A percentile compares a stretch with the other conserved stretches of the same genome.
These are phyloP conservation scores for Harmothoe impar DNA, from an alignment of 2,888 invertebrate species.

Conservation along the genomic window DNA sequence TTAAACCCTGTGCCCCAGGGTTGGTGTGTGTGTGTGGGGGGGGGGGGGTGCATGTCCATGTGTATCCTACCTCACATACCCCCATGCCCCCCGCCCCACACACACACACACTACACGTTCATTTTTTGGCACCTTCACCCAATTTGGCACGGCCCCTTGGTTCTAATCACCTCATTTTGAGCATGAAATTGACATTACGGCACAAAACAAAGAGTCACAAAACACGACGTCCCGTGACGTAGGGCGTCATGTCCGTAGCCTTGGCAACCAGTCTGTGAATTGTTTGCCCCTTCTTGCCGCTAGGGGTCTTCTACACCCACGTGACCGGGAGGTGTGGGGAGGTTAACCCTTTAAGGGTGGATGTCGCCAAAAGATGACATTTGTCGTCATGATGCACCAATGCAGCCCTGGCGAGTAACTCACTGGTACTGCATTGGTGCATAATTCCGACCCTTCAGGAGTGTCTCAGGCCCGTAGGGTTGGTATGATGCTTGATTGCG, in stretches of 20 bases:
- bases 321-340: too few species aligned
- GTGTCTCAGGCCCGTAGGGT: too few species aligned
- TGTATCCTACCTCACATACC: background rate
- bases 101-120: background rate
- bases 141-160: background rate
- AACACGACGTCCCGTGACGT: background rate
- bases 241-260: background rate
- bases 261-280: background rate
- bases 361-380: too few species aligned
- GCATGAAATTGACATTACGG: background rate
- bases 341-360: too few species aligned
- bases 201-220: background rate
- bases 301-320: background rate
- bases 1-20: too few species aligned
- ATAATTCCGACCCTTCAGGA: too few species aligned
- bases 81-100: background rate
- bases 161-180: background rate
- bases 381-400: too few species aligned
- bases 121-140: constrained; percentile 28
- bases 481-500: too few species aligned
- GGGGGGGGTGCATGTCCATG: too few species aligned
- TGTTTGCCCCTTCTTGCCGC: background rate
- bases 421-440: too few species aligned
- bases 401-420: too few species aligned
- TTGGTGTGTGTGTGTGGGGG: too few species aligned